A percentile compares a stretch with the other conserved stretches of the same genome.
phyloP scores from a whole-genome alignment of 53 echinoderm and acorn worm species.

The Paracentrotus lividus region DNA sequence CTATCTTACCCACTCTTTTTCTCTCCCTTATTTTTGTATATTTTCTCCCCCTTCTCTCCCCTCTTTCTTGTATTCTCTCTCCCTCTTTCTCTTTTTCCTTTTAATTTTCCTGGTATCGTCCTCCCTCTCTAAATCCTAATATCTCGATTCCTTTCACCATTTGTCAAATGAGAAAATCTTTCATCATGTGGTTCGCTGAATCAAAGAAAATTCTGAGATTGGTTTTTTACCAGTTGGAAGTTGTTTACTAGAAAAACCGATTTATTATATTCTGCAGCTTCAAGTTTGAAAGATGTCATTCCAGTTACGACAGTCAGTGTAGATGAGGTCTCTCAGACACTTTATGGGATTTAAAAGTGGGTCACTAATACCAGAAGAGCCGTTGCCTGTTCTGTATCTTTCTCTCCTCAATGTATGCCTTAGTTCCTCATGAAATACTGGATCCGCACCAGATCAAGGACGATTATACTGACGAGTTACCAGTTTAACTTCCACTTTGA shows the following conservation, averaged over 20 bases:
- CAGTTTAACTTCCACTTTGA: too few species aligned
- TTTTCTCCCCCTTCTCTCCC: neutral
- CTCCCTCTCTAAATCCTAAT: neutral
- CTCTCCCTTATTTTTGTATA: neutral
- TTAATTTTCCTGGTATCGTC: neutral
- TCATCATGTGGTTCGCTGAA: too few species aligned
- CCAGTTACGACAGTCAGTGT: neutral
- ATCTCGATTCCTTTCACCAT: neutral
- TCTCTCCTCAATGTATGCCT: neutral
- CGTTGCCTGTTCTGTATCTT: neutral
- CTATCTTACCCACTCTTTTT: neutral
- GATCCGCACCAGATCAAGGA: too few species aligned
- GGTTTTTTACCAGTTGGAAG: neutral
- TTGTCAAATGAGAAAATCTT: neutral
- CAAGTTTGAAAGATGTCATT: neutral
- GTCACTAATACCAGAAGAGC: constrained; percentile 11
- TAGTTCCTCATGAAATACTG: neutral
- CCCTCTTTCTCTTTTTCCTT: neutral
- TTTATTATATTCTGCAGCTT: neutral
- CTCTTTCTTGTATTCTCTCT: neutral
- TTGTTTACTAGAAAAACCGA: neutral
- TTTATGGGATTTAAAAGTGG: constrained; percentile 20
- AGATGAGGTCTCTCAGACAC: neutral
- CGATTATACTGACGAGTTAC: too few species aligned
- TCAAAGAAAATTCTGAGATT: too few species aligned